A percentile compares a stretch with the other conserved stretches of the same genome.
phyloP scores from a whole-genome alignment of 2,888 invertebrate species.

The Heterodera filipjevi region DNA sequence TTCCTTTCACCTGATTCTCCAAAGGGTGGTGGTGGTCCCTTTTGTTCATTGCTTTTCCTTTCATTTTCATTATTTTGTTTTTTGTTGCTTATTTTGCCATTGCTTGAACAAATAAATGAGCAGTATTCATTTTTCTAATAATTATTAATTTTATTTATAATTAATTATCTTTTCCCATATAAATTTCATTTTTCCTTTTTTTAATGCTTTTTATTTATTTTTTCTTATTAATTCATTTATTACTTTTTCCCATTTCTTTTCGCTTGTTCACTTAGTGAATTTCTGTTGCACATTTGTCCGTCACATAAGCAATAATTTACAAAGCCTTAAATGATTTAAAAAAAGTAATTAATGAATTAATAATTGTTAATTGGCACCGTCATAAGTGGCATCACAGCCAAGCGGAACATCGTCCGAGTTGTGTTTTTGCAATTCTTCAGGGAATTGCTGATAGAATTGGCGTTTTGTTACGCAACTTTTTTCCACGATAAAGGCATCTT shows the following conservation, averaged over 20 bases:
- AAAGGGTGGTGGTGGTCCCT: neutral
- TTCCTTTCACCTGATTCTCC: neutral
- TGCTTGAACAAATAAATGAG: neutral
- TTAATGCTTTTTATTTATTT: too few relatives aligned
- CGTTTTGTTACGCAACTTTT: constrained; percentile 52
- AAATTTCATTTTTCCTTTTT: neutral
- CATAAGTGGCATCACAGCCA: constrained; percentile 53
- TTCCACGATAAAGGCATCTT: constrained; percentile 54
- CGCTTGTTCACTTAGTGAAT: constrained; percentile 48
- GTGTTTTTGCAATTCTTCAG: constrained; percentile 47
- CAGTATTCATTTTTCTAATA: neutral
- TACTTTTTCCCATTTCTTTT: constrained; percentile 11
- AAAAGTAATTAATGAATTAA: neutral
- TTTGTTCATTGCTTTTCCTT: neutral
- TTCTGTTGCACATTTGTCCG: constrained; percentile 50
- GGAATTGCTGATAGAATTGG: constrained; percentile 48
- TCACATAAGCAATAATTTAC: constrained; percentile 58
- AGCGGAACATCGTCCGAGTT: constrained; percentile 9
- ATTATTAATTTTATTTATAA: neutral
- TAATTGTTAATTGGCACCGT: constrained; percentile 32
- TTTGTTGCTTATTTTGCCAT: neutral
- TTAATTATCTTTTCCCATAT: neutral
- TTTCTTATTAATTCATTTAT: too few relatives aligned
- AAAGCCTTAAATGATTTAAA: constrained; percentile 34
- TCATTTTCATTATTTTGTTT: neutral